These are phyloP conservation scores for Aurelia aurita complex sp. Pacific DNA, from an alignment of 30 jellyfish, hydroid and myxozoan species.

Conservation along the genomic window DNA sequence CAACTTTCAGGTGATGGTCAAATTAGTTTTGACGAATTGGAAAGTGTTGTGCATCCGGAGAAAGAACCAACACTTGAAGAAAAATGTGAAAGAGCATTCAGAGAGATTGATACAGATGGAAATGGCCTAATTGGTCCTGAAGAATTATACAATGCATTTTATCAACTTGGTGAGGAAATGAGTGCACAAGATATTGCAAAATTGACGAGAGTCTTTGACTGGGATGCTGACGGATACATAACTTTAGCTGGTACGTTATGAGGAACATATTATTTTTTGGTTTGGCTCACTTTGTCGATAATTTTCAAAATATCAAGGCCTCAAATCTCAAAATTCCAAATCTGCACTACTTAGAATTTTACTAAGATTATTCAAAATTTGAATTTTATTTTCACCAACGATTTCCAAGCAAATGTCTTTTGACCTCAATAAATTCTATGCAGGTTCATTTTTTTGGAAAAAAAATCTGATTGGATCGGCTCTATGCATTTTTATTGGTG, in stretches of 20 bases:
- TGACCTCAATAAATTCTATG: too few relatives aligned
- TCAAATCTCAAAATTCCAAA: too few relatives aligned
- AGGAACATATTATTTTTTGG: too few relatives aligned
- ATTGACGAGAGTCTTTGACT: constrained; percentile 51
- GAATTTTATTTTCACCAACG: too few relatives aligned
- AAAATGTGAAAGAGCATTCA: constrained; percentile 44
- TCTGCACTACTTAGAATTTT: too few relatives aligned
- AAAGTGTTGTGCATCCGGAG: constrained; percentile 44
- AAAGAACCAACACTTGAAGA: constrained; percentile 27
- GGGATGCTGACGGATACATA: constrained; percentile 59
- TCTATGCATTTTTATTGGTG: too few relatives aligned
- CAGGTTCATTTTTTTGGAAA: too few relatives aligned
- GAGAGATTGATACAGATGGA: constrained; percentile 43
- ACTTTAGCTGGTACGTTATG: constrained; percentile 12
- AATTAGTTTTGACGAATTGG: constrained; percentile 64
- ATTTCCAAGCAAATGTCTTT: too few relatives aligned
- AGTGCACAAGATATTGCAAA: constrained; percentile 40
- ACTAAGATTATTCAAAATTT: too few relatives aligned
- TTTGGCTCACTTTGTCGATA: too few relatives aligned
- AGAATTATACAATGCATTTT: constrained; percentile 42
- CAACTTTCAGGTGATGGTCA: constrained; percentile 47
- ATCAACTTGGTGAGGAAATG: constrained; percentile 62
- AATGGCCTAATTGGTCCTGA: constrained; percentile 67
- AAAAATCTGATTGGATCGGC: too few relatives aligned
- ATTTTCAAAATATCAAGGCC: too few relatives aligned